Evolutionary conservation across 2,797 vertebrate species (phyloP).

Genomic region (Ptychadena robeensis): DNA sequence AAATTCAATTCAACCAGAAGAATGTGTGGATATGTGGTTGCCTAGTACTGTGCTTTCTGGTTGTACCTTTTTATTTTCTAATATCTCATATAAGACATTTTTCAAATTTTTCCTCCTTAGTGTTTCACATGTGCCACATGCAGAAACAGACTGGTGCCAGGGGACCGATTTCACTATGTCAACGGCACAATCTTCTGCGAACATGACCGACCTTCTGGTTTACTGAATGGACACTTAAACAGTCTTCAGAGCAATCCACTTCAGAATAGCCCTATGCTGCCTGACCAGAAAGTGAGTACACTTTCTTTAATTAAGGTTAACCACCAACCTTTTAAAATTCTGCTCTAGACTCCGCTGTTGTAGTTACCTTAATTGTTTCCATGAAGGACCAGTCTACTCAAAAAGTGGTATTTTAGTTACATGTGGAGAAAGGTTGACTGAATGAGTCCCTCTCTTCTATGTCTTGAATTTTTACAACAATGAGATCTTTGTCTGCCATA

Average conservation of each 20-base stretch:
- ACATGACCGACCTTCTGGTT: conserved; percentile 78
- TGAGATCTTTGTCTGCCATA: too few relatives aligned
- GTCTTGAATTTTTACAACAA: too few relatives aligned
- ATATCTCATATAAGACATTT: too few relatives aligned
- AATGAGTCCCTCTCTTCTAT: too few relatives aligned
- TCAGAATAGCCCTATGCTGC: conserved; percentile 73
- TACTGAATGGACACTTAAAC: conserved; percentile 72
- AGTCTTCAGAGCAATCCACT: conserved; percentile 74
- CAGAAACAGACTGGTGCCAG: conserved; percentile 79
- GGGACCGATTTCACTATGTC: conserved; percentile 81
- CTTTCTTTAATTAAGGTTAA: background rate
- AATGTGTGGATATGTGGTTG: background rate
- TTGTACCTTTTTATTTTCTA: background rate
- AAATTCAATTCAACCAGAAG: too few relatives aligned
- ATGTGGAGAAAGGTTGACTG: background rate
- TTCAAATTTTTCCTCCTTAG: conserved; percentile 62
- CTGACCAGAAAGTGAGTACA: conserved; percentile 78
- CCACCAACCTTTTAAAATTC: background rate
- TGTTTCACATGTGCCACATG: conserved; percentile 83
- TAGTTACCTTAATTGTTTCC: too few relatives aligned
- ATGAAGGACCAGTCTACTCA: too few relatives aligned
- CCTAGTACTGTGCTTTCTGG: background rate
- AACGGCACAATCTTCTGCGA: conserved; percentile 84
- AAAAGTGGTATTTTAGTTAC: background rate
- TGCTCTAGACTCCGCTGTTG: background rate